A percentile compares a stretch with the other conserved stretches of the same genome.
Conservation (phyloP, 2,888 invertebrate species). For the Mechanitis messenoides region DNA sequence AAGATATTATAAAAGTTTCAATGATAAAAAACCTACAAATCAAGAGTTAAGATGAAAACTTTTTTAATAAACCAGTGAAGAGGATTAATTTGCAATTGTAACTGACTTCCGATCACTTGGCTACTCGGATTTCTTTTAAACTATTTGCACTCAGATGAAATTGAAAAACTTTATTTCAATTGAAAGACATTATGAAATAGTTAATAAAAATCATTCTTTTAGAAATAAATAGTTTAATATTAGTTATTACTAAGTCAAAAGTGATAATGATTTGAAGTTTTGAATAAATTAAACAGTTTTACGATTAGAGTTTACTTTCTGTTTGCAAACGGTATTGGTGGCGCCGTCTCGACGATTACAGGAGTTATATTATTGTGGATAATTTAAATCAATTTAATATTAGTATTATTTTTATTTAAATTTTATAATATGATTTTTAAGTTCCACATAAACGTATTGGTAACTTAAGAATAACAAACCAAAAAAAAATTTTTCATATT, state of each 20-base stretch:
- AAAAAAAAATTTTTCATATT: no score
- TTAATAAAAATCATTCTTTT: not conserved
- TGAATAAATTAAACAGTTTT: no score
- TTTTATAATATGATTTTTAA: no score
- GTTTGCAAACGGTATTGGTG: no score
- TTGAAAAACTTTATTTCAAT: conserved; percentile 26
- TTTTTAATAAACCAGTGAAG: conserved; percentile 26
- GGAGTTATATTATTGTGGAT: no score
- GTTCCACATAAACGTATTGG: no score
- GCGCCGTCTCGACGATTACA: no score
- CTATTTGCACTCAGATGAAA: conserved; percentile 21
- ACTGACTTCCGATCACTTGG: conserved; percentile 25
- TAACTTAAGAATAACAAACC: no score
- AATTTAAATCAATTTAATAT: no score
- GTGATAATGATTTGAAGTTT: not conserved
- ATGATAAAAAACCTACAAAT: conserved; percentile 4
- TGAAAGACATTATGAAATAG: conserved; percentile 14
- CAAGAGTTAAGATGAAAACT: conserved; percentile 13
- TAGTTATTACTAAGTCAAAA: not conserved
- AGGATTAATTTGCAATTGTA: conserved; percentile 28
- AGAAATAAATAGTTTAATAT: not conserved
- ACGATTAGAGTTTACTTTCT: no score
- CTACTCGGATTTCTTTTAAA: conserved; percentile 20
- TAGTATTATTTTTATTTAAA: no score
- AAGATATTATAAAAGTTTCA: conserved; percentile 1